Conservation (phyloP, 2,888 invertebrate genomes). For the Eristalinus aeneus region DNA sequence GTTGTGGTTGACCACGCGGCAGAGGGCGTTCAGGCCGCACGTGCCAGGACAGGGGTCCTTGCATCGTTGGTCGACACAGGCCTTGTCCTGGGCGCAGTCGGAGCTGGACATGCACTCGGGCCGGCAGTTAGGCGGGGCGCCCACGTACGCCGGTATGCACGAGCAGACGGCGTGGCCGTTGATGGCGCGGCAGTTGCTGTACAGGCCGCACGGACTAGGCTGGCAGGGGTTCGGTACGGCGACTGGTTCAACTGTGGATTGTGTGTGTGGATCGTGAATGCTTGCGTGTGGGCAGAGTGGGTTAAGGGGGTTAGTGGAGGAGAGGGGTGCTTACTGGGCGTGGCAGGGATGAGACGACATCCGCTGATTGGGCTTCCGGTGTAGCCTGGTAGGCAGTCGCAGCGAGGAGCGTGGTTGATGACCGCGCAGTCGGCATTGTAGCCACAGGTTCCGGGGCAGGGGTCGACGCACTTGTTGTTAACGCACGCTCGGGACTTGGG, state of each 20-base stretch:
- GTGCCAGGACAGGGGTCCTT: constrained; percentile 90
- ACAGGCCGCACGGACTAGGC: constrained; percentile 90
- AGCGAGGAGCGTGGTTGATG: constrained; percentile 86
- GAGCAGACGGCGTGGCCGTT: constrained; percentile 90
- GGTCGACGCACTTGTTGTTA: constrained; percentile 90
- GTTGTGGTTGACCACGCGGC: constrained; percentile 92
- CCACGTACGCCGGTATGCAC: constrained; percentile 89
- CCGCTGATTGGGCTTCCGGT: constrained; percentile 84
- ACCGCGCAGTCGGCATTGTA: constrained; percentile 88
- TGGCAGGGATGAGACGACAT: constrained; percentile 78
- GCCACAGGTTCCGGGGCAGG: constrained; percentile 92
- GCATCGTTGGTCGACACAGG: constrained; percentile 91
- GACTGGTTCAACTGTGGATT: constrained; percentile 76
- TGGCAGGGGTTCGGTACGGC: constrained; percentile 82
- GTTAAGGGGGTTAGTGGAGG: constrained; percentile 15
- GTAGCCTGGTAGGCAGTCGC: constrained; percentile 83
- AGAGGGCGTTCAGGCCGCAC: constrained; percentile 91
- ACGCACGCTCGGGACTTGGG: constrained; percentile 84
- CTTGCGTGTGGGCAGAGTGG: neutral
- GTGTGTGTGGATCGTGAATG: constrained; percentile 59
- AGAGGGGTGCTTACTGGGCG: constrained; percentile 76
- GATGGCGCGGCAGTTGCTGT: constrained; percentile 88
- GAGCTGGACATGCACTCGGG: constrained; percentile 92
- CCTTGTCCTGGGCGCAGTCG: constrained; percentile 90
- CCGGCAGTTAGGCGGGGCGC: constrained; percentile 88